Conservation (phyloP, 2,888 invertebrate genomes). For the Pyralis farinalis region DNA sequence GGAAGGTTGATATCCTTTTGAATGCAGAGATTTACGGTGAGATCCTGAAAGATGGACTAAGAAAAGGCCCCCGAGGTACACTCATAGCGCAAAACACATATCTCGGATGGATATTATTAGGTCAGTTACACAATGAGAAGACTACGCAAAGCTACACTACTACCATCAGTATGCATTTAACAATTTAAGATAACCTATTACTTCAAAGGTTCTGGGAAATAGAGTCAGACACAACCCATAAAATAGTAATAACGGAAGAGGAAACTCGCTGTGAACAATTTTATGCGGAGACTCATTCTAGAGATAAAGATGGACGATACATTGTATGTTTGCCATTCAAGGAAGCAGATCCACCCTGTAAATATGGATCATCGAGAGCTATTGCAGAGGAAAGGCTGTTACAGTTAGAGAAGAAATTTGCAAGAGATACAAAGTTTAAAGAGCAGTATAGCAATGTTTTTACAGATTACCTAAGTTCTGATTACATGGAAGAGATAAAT, state of each 20-base stretch:
- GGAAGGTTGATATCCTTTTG: constrained; percentile 13
- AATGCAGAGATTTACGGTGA: constrained; percentile 12
- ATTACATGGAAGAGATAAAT: constrained; percentile 14
- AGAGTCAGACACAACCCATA: too few species aligned
- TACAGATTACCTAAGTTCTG: constrained; percentile 19
- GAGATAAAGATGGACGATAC: constrained; percentile 15
- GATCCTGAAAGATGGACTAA: constrained; percentile 8
- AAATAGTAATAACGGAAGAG: too few species aligned
- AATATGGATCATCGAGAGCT: constrained; percentile 8
- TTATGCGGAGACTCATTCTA: constrained; percentile 9
- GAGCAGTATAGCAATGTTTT: constrained; percentile 20
- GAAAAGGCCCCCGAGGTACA: constrained; percentile 10
- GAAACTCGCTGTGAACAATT: constrained; percentile 7
- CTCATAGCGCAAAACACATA: constrained; percentile 17
- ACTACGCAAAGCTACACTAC: constrained; percentile 20
- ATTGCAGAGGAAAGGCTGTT: constrained; percentile 16
- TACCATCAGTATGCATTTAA: constrained; percentile 6
- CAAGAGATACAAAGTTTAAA: constrained; percentile 14
- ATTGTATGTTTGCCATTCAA: constrained; percentile 10
- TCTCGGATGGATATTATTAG: constrained; percentile 24
- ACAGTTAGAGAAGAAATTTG: constrained; percentile 15
- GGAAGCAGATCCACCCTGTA: constrained; percentile 6
- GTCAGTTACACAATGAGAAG: constrained; percentile 13
- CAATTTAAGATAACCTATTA: constrained; percentile 8
- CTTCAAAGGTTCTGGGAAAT: too few species aligned